Percentiles rank a stretch among this genome's conserved stretches.
These are phyloP conservation scores for Distichodus sexfasciatus DNA, from an alignment of 2,797 vertebrate genomes.

Conservation along the genomic window DNA sequence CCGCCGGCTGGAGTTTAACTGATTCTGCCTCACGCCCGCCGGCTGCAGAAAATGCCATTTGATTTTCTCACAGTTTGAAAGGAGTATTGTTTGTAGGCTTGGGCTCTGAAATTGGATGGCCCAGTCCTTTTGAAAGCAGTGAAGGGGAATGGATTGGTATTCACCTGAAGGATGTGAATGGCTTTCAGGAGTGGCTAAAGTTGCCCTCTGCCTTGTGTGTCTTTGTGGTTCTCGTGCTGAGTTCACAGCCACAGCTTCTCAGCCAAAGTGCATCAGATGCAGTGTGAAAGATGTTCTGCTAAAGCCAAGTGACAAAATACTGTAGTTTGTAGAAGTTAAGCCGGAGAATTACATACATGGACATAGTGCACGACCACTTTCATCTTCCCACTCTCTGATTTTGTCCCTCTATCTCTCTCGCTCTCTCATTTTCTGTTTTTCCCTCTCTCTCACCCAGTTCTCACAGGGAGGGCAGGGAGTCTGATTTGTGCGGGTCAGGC, in stretches of 20 bases:
- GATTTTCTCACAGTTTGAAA: conserved; percentile 77
- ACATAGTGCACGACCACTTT: not conserved
- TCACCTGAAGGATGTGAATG: conserved; percentile 77
- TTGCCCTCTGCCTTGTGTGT: conserved; percentile 15
- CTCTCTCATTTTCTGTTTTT: not conserved
- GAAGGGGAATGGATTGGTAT: conserved; percentile 78
- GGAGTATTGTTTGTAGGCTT: conserved; percentile 69
- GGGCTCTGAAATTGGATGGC: conserved; percentile 69
- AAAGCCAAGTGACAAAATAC: not conserved
- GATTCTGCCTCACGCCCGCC: conserved; percentile 45
- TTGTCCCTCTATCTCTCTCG: conserved; percentile 29
- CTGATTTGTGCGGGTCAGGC: conserved; percentile 62
- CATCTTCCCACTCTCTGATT: conserved; percentile 24
- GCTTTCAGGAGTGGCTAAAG: conserved; percentile 60
- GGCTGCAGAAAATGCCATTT: conserved; percentile 59
- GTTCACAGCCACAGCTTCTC: too few relatives aligned
- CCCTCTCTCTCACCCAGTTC: conserved; percentile 13
- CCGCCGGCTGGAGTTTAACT: conserved; percentile 12
- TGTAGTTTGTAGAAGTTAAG: not conserved
- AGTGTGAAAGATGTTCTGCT: not conserved
- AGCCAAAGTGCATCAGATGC: too few relatives aligned
- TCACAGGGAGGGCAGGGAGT: conserved; percentile 46
- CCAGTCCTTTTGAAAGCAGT: conserved; percentile 68
- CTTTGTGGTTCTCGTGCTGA: conserved; percentile 9
- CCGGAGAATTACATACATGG: too few relatives aligned